A percentile compares a stretch with the other conserved stretches of the same genome.
Evolutionary conservation across 2,797 vertebrate species (phyloP).

Genomic region (Sparidentex hasta): DNA sequence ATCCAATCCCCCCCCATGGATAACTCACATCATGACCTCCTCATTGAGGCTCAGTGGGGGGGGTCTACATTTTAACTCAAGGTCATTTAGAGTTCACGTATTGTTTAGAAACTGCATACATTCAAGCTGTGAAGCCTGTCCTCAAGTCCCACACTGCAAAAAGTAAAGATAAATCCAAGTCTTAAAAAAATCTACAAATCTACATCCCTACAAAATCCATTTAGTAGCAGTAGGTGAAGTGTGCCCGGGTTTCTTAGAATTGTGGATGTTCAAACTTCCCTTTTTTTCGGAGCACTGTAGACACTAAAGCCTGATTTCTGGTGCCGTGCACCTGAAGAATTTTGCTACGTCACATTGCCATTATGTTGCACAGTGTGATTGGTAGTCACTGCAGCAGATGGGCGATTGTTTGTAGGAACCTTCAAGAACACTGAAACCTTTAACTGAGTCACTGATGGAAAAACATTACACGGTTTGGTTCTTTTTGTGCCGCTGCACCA

Average conservation of each 20-base stretch:
- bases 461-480: too few species aligned
- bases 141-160: neutral
- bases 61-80: slow-evolving; percentile 4
- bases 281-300: neutral
- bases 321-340: too few species aligned
- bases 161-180: neutral
- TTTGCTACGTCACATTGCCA: too few species aligned
- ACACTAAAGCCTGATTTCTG: neutral
- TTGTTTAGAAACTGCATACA: slow-evolving; percentile 29
- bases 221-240: neutral
- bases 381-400: too few species aligned
- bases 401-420: too few species aligned
- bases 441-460: too few species aligned
- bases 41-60: slow-evolving; percentile 1
- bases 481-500: too few species aligned
- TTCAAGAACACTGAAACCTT: too few species aligned
- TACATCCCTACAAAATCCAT: neutral
- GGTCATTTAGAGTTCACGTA: slow-evolving; percentile 58
- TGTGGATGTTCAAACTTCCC: neutral
- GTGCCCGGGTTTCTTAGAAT: neutral
- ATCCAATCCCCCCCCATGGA: slow-evolving; percentile 19
- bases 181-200: neutral
- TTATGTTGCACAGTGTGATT: too few species aligned
- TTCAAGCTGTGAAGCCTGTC: slow-evolving; percentile 6
- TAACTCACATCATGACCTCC: slow-evolving; percentile 39